phyloP scores from a whole-genome alignment of 2,888 invertebrate species.

The Aromia moschata region DNA sequence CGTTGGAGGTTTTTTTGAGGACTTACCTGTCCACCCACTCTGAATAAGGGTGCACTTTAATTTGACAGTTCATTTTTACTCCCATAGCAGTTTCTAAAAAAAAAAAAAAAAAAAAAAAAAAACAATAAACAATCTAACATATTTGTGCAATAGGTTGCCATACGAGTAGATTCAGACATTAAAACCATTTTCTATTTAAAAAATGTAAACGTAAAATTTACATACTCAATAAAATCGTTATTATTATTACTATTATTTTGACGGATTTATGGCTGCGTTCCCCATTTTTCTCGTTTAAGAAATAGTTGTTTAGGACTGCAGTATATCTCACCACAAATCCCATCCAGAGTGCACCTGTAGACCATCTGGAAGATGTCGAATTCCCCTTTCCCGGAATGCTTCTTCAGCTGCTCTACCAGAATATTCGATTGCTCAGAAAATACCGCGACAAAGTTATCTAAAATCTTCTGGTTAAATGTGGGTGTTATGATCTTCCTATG shows the following conservation, averaged over 20 bases:
- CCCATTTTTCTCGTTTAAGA: neutral
- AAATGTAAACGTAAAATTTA: neutral
- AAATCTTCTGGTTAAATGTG: conserved; percentile 71
- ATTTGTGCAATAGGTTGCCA: conserved; percentile 19
- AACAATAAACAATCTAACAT: neutral
- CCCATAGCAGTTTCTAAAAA: conserved; percentile 28
- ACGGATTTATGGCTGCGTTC: neutral
- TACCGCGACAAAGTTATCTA: conserved; percentile 70
- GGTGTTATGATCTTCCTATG: conserved; percentile 71
- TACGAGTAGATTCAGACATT: neutral
- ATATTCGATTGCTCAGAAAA: conserved; percentile 69
- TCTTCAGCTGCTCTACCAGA: conserved; percentile 63
- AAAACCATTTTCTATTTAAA: neutral
- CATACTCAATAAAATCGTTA: neutral
- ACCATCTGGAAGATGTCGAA: conserved; percentile 68
- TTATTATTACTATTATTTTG: neutral
- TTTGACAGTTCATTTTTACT: conserved; percentile 23
- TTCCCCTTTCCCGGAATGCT: conserved; percentile 57
- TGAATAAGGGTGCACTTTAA: conserved; percentile 1
- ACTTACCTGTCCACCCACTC: neutral
- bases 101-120: neutral
- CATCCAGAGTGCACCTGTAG: conserved; percentile 69
- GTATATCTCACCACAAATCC: conserved; percentile 4
- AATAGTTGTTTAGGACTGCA: neutral
- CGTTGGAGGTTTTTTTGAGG: neutral